Evolutionary conservation across 2,888 invertebrate genomes (phyloP).

Genomic region (Isoperla grammatica): DNA sequence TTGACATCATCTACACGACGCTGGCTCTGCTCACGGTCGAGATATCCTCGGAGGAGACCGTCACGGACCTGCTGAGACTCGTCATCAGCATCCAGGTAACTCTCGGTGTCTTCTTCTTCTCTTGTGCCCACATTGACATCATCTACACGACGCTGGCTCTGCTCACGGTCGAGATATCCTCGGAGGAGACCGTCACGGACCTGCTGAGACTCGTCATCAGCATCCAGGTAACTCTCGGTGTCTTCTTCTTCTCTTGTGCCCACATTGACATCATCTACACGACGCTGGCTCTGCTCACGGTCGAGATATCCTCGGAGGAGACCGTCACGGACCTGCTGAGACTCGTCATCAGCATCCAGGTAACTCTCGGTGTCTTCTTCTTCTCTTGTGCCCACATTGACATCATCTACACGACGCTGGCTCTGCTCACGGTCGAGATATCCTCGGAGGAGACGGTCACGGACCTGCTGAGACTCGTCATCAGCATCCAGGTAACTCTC

Average conservation of each 20-base stretch:
- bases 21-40: slow-evolving; percentile 86
- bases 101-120: too few species aligned
- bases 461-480: slow-evolving; percentile 79
- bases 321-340: slow-evolving; percentile 84
- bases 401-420: slow-evolving; percentile 87
- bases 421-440: slow-evolving; percentile 84
- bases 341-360: slow-evolving; percentile 64
- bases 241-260: too few species aligned
- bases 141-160: slow-evolving; percentile 90
- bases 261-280: slow-evolving; percentile 87
- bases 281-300: slow-evolving; percentile 82
- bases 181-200: slow-evolving; percentile 83
- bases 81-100: slow-evolving; percentile 62
- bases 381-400: too few species aligned
- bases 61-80: slow-evolving; percentile 83
- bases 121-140: slow-evolving; percentile 81
- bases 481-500: slow-evolving; percentile 60
- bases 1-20: slow-evolving; percentile 88
- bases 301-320: slow-evolving; percentile 85
- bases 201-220: slow-evolving; percentile 76
- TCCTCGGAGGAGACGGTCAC: slow-evolving; percentile 81
- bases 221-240: too few species aligned
- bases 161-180: slow-evolving; percentile 82
- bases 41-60: slow-evolving; percentile 79
- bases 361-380: too few species aligned